Conservation (phyloP, 2,113 vertebrate species). For the Ammospiza caudacuta region DNA sequence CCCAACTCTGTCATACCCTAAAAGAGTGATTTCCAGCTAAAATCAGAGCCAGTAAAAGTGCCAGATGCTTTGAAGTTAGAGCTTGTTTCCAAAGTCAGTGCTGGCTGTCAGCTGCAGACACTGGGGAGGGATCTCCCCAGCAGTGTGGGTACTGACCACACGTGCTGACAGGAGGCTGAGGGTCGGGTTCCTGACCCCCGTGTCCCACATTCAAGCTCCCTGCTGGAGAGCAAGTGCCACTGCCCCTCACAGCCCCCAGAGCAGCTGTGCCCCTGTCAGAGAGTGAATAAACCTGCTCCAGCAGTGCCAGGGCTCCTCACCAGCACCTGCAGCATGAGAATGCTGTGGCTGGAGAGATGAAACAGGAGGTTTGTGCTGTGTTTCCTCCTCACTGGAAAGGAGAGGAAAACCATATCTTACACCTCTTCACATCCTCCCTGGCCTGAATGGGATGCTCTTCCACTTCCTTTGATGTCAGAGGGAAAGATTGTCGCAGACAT, state of each 20-base stretch:
- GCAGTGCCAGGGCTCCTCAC: neutral
- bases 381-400: neutral
- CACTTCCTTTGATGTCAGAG: neutral
- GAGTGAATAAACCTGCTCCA: neutral
- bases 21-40: neutral
- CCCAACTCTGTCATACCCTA: neutral
- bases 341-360: rapidly evolving
- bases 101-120: neutral
- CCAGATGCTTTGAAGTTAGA: neutral
- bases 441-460: neutral
- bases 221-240: rapidly evolving
- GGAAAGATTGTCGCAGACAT: neutral
- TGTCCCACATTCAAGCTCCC: neutral
- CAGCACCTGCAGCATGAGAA: neutral
- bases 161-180: rapidly evolving
- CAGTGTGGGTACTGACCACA: neutral
- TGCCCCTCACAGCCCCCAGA: neutral
- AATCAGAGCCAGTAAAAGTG: neutral
- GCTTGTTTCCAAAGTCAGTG: neutral
- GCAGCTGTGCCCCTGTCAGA: neutral
- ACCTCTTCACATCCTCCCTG: neutral
- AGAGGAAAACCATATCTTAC: neutral
- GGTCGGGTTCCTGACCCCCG: neutral
- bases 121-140: neutral
- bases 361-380: neutral